Conservation (phyloP, 2,797 vertebrate species). For the Vultur gryphus region DNA sequence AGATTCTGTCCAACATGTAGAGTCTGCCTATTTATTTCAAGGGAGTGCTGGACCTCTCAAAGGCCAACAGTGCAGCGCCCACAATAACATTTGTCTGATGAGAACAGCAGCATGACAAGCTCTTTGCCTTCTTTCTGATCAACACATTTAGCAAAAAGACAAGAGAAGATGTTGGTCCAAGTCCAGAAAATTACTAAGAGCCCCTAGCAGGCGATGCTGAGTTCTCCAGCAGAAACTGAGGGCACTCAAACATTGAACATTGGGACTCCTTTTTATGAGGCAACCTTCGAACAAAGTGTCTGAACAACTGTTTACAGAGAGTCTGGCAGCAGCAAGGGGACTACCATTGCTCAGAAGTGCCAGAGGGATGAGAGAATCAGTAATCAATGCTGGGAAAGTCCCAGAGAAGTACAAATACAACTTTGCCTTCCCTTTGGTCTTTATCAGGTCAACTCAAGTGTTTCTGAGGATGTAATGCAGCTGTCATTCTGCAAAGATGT, state of each 20-base stretch:
- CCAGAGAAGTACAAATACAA: slow-evolving; percentile 14
- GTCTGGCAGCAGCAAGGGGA: slow-evolving; percentile 19
- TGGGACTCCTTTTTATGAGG: slow-evolving; percentile 4
- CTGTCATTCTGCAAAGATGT: slow-evolving; percentile 33
- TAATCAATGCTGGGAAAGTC: slow-evolving; percentile 56
- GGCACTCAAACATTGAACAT: neutral
- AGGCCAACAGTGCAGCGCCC: neutral
- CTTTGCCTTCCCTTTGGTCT: neutral
- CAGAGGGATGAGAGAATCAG: slow-evolving; percentile 5
- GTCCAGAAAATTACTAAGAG: neutral
- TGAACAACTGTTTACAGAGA: slow-evolving; percentile 48
- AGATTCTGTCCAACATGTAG: neutral
- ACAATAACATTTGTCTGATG: neutral
- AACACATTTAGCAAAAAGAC: neutral
- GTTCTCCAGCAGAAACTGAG: neutral
- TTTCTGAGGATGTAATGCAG: slow-evolving; percentile 20
- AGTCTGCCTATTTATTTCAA: neutral
- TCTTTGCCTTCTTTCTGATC: neutral
- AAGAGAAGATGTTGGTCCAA: neutral
- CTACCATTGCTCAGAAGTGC: slow-evolving; percentile 25
- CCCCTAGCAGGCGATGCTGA: neutral
- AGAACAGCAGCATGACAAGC: neutral
- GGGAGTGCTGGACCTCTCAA: neutral
- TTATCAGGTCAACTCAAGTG: slow-evolving; percentile 25
- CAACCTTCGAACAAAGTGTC: slow-evolving; percentile 42